Evolutionary conservation across 1,140 invertebrate genomes (phyloP), one percentile per base, ranked within the genome.

Genomic region (Melanaphis sacchari): DNA sequence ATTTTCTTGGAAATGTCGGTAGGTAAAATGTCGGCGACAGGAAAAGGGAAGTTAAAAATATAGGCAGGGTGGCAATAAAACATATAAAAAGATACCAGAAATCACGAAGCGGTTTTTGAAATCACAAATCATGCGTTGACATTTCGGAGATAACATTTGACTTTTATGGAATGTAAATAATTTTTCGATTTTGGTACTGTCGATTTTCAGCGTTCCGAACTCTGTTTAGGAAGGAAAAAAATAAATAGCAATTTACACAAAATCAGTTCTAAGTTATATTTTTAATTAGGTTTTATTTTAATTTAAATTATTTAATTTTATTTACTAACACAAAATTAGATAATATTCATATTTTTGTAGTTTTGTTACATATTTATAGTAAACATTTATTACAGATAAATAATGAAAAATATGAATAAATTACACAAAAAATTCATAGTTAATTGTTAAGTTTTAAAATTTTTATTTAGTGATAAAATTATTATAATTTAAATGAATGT

Each of bases 71-170:
- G 91, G 91, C 31, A 92, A 92, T 92, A 92, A 92, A 92, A 92
- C 91, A 84, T 92, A 92, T 92, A 92, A 92, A 91, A 92, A 92
- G 91, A 92, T 92, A 92, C 91, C 38, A 92, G 91, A 92, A 92
- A 92, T 91, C 90, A 91, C 66, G 90, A 66, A 91, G 59, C 66
- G 90, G 90, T 76, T 91, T 91, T 81, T 81, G 90, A 91, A 91
- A 91, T 92, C 91, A 92, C 91, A 92, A 92, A 92, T 92, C 91
- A 92, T 82, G 91, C 91, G 91, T 54, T 92, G 91, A 92, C 91
- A 92, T 92, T 92, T 84, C 43, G n/a, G 46, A 92, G 91, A 92
- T 92, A 92, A 92, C 91, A 82, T 84, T 92, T 92, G 91, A 92
- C 91, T 92, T 92, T 92, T 92, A 92, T 92, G 91, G 91, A 92